These are phyloP conservation scores for Patiria pectinifera DNA, from an alignment of 53 echinoderm and acorn worm species.

Conservation along the genomic window DNA sequence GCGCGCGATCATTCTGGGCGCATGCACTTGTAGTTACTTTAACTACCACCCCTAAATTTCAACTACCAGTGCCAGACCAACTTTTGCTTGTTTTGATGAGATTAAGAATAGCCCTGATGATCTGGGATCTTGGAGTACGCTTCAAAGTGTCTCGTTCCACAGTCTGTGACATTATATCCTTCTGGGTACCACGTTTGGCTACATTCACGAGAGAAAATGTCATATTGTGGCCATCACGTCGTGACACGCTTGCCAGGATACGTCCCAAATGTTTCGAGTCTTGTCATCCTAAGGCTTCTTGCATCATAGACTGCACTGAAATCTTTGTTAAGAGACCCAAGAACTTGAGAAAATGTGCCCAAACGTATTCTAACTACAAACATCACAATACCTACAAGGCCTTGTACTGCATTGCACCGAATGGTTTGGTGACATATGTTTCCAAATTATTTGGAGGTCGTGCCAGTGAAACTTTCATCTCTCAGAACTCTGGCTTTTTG, in stretches of 20 bases:
- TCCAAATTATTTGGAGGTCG: constrained; percentile 70
- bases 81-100: constrained; percentile 68
- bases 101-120: constrained; percentile 61
- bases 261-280: constrained; percentile 41
- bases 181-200: constrained; percentile 59
- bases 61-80: constrained; percentile 30
- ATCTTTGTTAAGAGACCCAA: constrained; percentile 68
- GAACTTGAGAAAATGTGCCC: constrained; percentile 30
- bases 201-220: constrained; percentile 41
- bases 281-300: constrained; percentile 39
- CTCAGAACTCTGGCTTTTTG: constrained; percentile 49
- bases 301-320: constrained; percentile 71
- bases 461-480: constrained; percentile 62
- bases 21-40: too few species aligned
- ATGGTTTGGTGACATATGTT: constrained; percentile 72
- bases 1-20: too few species aligned
- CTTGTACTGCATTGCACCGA: constrained; percentile 65
- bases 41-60: too few species aligned
- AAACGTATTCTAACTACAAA: constrained; percentile 69
- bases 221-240: constrained; percentile 58
- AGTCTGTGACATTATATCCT: constrained; percentile 56
- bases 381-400: constrained; percentile 75
- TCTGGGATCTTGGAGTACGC: constrained; percentile 57
- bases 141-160: constrained; percentile 56
- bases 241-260: constrained; percentile 49